These are phyloP conservation scores for Busseola fusca DNA, from an alignment of 2,888 invertebrate species.

Conservation along the genomic window DNA sequence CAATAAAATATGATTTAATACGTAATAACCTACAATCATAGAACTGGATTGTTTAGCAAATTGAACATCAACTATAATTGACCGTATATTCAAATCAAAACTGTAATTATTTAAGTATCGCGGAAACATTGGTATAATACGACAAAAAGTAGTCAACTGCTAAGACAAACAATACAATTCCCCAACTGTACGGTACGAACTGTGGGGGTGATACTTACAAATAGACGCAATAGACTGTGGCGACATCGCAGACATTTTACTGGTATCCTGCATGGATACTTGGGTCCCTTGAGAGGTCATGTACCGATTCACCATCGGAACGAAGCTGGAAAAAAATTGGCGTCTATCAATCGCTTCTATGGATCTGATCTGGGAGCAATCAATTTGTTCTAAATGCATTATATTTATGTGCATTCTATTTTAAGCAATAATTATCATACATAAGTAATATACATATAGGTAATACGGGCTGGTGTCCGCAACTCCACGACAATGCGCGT, in stretches of 20 bases:
- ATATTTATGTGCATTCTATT: conserved; percentile 22
- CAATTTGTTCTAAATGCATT: conserved; percentile 32
- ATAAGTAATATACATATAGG: too few relatives aligned
- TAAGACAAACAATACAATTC: conserved; percentile 2
- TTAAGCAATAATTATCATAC: conserved; percentile 17
- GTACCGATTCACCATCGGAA: conserved; percentile 87
- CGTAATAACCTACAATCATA: not conserved
- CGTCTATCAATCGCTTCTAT: conserved; percentile 54
- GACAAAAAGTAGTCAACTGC: not conserved
- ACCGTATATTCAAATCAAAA: not conserved
- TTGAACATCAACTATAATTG: not conserved
- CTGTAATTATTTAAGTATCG: not conserved
- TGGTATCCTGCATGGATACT: conserved; percentile 86
- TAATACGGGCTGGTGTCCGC: too few relatives aligned
- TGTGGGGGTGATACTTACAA: conserved; percentile 75
- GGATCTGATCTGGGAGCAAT: conserved; percentile 46
- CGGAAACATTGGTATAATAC: not conserved
- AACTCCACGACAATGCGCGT: too few relatives aligned
- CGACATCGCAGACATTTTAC: conserved; percentile 87
- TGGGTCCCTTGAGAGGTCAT: conserved; percentile 88
- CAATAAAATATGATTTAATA: not conserved
- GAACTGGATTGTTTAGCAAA: not conserved
- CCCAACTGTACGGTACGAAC: not conserved
- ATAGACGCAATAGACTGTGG: conserved; percentile 88
- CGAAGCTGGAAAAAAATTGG: conserved; percentile 78